Percentiles rank a stretch among this genome's conserved stretches.
Conservation (phyloP, 1,140 invertebrate genomes). For the Ladona fulva region DNA sequence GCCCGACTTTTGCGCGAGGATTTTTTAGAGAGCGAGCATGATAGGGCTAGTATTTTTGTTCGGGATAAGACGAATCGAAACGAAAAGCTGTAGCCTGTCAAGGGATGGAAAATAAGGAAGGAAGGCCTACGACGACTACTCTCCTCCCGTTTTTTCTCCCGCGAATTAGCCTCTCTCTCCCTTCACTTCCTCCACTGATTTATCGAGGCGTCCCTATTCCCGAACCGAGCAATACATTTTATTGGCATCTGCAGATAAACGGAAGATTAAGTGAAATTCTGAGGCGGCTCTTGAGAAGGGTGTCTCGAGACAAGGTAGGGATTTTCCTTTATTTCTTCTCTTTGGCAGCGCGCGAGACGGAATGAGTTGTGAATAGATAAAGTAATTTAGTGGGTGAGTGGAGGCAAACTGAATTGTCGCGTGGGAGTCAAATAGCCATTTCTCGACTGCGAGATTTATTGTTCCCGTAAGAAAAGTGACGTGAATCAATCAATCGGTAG, state of each 20-base stretch:
- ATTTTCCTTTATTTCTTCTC: neutral
- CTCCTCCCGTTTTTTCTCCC: conserved; percentile 13
- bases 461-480: conserved; percentile 17
- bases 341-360: neutral
- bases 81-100: conserved; percentile 5
- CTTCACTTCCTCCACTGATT: conserved; percentile 15
- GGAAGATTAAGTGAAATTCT: conserved; percentile 20
- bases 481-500: conserved; percentile 16
- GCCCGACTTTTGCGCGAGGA: too few species aligned
- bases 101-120: neutral
- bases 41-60: neutral
- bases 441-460: conserved; percentile 19
- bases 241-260: conserved; percentile 21
- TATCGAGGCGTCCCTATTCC: neutral
- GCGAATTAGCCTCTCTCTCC: neutral
- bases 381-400: conserved; percentile 16
- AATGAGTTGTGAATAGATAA: conserved; percentile 18
- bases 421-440: conserved; percentile 2
- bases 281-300: neutral
- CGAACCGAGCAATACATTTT: conserved; percentile 19
- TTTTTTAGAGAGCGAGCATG: too few species aligned
- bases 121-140: conserved; percentile 10
- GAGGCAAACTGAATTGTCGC: neutral
- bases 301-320: neutral
- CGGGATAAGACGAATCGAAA: conserved; percentile 12